Conservation (phyloP, 1,140 invertebrate genomes). For the Lepeophtheirus salmonis region DNA sequence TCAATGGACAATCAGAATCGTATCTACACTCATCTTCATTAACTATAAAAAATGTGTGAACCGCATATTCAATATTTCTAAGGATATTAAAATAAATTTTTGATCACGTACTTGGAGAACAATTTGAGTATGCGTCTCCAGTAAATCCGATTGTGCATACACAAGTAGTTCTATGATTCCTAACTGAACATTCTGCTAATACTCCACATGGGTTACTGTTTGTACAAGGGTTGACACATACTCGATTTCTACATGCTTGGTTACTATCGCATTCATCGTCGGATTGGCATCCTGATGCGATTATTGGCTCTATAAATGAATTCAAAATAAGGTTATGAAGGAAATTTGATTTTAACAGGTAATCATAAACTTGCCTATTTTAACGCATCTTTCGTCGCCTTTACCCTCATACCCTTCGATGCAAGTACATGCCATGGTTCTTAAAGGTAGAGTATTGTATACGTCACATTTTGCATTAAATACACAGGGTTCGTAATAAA, state of each 20-base stretch:
- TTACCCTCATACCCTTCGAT: constrained; percentile 58
- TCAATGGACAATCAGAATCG: constrained; percentile 52
- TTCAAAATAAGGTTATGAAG: too few species aligned
- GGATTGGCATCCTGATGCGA: constrained; percentile 48
- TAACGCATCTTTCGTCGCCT: constrained; percentile 29
- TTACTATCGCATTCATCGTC: constrained; percentile 51
- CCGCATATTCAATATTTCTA: constrained; percentile 30
- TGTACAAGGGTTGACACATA: constrained; percentile 62
- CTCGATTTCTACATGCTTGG: constrained; percentile 56
- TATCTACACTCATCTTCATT: constrained; percentile 52
- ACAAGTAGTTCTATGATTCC: constrained; percentile 61
- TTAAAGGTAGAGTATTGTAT: constrained; percentile 24
- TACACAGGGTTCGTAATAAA: constrained; percentile 27
- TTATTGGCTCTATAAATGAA: neutral
- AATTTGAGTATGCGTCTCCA: constrained; percentile 55
- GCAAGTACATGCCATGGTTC: constrained; percentile 47
- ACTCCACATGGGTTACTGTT: constrained; percentile 46
- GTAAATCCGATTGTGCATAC: constrained; percentile 56
- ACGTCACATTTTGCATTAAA: constrained; percentile 26
- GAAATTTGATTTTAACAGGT: too few species aligned
- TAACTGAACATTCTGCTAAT: constrained; percentile 57
- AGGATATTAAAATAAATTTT: constrained; percentile 37
- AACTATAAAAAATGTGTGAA: constrained; percentile 40
- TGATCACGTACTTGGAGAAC: constrained; percentile 42
- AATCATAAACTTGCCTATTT: neutral